Evolutionary conservation across 35 echinoderm and acorn worm genomes (phyloP), one percentile per base, ranked within the genome.

Genomic region (Strongylocentrotus purpuratus): DNA sequence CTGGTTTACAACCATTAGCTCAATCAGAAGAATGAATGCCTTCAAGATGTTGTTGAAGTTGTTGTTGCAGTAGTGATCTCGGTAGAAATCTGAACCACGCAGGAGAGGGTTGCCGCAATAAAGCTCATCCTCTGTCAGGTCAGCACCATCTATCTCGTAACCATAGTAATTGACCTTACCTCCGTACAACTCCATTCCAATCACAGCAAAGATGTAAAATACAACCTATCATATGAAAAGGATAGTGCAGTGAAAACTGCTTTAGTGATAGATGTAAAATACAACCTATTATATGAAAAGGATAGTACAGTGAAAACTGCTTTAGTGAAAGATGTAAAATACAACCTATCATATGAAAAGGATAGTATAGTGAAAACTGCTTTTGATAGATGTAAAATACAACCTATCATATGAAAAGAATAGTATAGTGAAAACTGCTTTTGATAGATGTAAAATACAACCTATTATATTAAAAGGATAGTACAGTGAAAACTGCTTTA

Each of bases 31-130:
- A 31, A 99, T 95, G 94, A 96, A 98, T 17, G 98, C 96, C 71
- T 97, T 99, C 5, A 96, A 25, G 58, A 99, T 92, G 86, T 99
- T 96, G 95, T 99, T 99, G 92, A 99, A 99, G 88, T 99, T 99
- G 94, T 99, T 99, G 88, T 98, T 98, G 95, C 97, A 99, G 94
- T 99, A 99, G 86, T 98, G 97, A 35, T 98, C 96, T 32, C 96
- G 94, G 59, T 96, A 97, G 87, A 99, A 99, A 33, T 97, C 95
- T 9, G 98, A 96, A 5, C 94, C 96, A 5, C 95, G 60, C 31
- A 99, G 93, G 25, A 96, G 95, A 8, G 86, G 46, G 31, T 96
- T 98, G 4, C 97, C 97, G 31, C 98, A 98, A 91, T 95, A 99
- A 18, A 95, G 90, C 46, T 91, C 48, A 2, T 93, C 61, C 10